A percentile compares a stretch with the other conserved stretches of the same genome.
phyloP scores from a whole-genome alignment of 64 coral and sea anemone species.

The Cladopsammia gracilis region DNA sequence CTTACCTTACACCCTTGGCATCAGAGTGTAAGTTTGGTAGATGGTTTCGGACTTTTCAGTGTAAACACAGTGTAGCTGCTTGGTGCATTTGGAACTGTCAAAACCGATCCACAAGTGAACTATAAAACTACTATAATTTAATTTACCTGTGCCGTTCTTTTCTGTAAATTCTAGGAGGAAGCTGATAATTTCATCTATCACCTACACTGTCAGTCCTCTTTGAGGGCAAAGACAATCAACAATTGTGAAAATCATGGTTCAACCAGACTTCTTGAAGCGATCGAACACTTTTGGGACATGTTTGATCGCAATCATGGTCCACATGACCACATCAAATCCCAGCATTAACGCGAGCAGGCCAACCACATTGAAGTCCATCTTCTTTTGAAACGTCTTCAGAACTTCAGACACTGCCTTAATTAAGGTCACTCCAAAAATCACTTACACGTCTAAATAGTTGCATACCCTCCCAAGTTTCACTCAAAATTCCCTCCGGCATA shows the following conservation, averaged over 20 bases:
- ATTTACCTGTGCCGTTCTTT: neutral
- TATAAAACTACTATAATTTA: neutral
- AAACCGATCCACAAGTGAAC: neutral
- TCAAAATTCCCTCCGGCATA: neutral
- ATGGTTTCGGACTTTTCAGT: neutral
- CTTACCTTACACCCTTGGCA: conserved; percentile 7
- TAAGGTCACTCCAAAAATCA: neutral
- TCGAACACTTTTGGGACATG: conserved; percentile 28
- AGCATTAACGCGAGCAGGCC: conserved; percentile 9
- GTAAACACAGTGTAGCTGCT: neutral
- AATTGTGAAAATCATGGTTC: neutral
- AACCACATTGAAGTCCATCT: neutral
- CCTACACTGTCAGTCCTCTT: neutral
- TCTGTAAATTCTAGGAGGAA: neutral
- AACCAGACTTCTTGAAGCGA: neutral
- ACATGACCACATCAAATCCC: conserved; percentile 3
- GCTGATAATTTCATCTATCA: neutral
- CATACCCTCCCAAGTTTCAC: neutral
- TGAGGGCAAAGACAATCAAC: neutral
- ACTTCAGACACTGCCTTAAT: neutral
- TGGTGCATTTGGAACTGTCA: neutral
- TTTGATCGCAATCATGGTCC: neutral
- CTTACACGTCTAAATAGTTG: neutral
- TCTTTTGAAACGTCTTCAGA: neutral
- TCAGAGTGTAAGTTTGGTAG: neutral